phyloP scores from a whole-genome alignment of 2,113 vertebrate species.

The Zosterops hypoxanthus region DNA sequence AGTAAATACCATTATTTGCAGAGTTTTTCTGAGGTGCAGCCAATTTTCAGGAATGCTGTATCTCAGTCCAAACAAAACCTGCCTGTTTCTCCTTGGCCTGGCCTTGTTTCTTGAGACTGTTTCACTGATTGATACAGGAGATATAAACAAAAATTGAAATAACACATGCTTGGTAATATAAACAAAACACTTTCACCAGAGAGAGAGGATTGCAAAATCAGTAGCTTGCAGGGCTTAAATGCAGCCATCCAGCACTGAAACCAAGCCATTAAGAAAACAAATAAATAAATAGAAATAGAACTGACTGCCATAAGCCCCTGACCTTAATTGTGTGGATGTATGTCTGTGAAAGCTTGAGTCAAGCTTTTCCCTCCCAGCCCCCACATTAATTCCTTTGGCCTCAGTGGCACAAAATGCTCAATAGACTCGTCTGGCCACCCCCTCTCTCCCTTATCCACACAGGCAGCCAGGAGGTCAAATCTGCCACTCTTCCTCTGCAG shows the following conservation, averaged over 20 bases:
- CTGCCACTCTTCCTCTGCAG: not conserved
- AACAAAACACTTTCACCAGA: slow-evolving; percentile 27
- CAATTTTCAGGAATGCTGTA: slow-evolving; percentile 67
- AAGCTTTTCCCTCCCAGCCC: not conserved
- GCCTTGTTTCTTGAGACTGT: slow-evolving; percentile 15
- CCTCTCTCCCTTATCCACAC: not conserved
- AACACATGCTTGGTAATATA: slow-evolving; percentile 54
- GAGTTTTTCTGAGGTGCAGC: slow-evolving; percentile 64
- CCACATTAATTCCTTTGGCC: not conserved
- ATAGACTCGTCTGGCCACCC: not conserved
- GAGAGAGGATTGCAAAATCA: slow-evolving; percentile 52
- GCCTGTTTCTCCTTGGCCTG: slow-evolving; percentile 59
- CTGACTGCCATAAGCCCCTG: not conserved
- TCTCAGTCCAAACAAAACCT: slow-evolving; percentile 67
- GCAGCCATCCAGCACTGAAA: not conserved
- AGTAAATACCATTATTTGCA: slow-evolving; percentile 64
- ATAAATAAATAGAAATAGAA: not conserved
- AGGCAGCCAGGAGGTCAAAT: not conserved
- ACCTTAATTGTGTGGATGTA: not conserved
- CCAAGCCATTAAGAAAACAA: slow-evolving; percentile 19
- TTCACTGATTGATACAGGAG: slow-evolving; percentile 62
- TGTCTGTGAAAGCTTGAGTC: not conserved
- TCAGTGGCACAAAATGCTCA: not conserved
- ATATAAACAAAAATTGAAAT: slow-evolving; percentile 66
- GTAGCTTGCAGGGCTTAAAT: not conserved